Conservation (phyloP, 2,113 vertebrate genomes). For the Lathamus discolor region DNA sequence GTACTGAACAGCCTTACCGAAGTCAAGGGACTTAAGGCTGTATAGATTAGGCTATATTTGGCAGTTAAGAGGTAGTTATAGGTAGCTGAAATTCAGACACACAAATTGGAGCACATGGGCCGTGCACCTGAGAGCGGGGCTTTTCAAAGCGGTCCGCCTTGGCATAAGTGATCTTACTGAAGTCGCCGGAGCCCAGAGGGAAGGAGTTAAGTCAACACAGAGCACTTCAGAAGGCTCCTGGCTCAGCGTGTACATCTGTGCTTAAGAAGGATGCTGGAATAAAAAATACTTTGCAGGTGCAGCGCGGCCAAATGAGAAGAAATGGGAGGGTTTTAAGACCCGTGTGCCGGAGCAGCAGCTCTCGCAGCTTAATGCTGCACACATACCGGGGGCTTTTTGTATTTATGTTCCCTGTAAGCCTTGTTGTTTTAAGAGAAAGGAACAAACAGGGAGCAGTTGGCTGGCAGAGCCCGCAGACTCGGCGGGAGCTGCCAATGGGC, state of each 20-base stretch:
- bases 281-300: conserved; percentile 60
- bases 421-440: conserved; percentile 64
- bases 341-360: conserved; percentile 15
- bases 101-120: not conserved
- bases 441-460: conserved; percentile 60
- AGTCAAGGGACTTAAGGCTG: not conserved
- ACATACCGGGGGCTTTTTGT: conserved; percentile 39
- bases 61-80: not conserved
- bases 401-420: conserved; percentile 54
- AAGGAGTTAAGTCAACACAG: conserved; percentile 54
- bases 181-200: not conserved
- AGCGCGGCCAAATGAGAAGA: conserved; percentile 28
- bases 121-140: not conserved
- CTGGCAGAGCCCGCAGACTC: conserved; percentile 31
- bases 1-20: not conserved
- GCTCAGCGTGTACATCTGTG: conserved; percentile 60
- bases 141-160: not conserved
- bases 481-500: conserved; percentile 29
- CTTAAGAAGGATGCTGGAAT: conserved; percentile 48
- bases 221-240: conserved; percentile 39
- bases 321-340: not conserved
- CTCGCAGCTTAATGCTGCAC: conserved; percentile 18
- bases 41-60: not conserved
- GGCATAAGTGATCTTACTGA: not conserved
- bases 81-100: not conserved